These are phyloP conservation scores for Thinocorus orbignyianus DNA, from an alignment of 2,113 vertebrate species.

Conservation along the genomic window DNA sequence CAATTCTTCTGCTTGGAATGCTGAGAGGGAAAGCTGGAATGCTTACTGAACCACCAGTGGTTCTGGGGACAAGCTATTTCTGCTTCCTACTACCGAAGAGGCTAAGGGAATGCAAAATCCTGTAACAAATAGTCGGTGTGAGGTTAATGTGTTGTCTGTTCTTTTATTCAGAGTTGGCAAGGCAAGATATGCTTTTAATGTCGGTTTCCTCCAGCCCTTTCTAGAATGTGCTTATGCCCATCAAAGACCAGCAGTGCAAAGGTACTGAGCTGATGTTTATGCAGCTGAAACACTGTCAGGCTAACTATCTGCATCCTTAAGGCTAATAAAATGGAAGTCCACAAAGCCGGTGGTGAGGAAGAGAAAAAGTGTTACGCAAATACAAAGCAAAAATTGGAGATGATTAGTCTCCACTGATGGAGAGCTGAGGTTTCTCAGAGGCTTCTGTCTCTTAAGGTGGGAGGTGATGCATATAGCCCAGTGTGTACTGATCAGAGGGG, in stretches of 20 bases:
- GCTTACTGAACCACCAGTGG: not conserved
- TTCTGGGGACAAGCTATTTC: not conserved
- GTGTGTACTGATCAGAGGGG: not conserved
- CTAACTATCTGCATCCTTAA: not conserved
- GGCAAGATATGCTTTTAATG: not conserved
- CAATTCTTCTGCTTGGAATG: conserved; percentile 8
- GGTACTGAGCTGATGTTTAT: not conserved
- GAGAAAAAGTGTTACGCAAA: not conserved
- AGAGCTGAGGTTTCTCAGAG: not conserved
- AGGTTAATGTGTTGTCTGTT: not conserved
- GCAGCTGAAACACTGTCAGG: not conserved
- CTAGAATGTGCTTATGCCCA: not conserved
- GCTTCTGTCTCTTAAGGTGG: not conserved
- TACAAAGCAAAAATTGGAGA: not conserved
- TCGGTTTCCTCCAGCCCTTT: not conserved
- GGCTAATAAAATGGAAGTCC: not conserved
- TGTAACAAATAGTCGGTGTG: not conserved
- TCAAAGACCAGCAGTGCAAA: not conserved
- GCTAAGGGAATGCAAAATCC: not conserved
- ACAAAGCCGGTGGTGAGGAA: not conserved
- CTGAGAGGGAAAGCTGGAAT: conserved; percentile 18
- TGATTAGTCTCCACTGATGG: not conserved
- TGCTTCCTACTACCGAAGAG: not conserved
- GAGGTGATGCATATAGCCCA: not conserved
- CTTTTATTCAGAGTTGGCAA: not conserved